Conservation (phyloP, 2,113 vertebrate species). For the Clupea harengus region DNA sequence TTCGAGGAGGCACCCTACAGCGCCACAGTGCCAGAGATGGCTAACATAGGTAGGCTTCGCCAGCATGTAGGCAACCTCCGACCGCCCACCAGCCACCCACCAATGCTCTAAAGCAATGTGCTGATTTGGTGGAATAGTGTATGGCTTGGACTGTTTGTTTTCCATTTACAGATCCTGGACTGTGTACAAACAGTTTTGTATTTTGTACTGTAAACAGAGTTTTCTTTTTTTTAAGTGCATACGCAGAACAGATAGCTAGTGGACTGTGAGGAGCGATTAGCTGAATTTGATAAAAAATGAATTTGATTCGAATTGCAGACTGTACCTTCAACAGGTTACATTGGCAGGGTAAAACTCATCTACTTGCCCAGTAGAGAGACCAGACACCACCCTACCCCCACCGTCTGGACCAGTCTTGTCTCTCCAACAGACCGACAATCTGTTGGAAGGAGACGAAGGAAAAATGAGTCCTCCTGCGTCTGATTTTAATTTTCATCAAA, state of each 20-base stretch:
- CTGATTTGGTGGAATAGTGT: background rate
- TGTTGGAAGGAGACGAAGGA: background rate
- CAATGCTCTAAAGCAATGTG: background rate
- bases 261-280: background rate
- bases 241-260: background rate
- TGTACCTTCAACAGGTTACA: background rate
- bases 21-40: constrained; percentile 87
- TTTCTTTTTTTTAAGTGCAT: background rate
- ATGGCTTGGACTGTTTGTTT: background rate
- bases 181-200: too few relatives aligned
- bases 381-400: background rate
- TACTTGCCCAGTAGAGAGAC: background rate
- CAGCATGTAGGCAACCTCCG: background rate
- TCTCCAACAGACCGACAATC: background rate
- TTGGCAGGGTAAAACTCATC: background rate
- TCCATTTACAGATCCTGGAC: background rate
- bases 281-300: background rate
- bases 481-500: constrained; percentile 6
- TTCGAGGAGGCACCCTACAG: constrained; percentile 85
- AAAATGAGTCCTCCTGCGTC: background rate
- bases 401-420: background rate
- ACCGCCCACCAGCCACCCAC: background rate
- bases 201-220: background rate
- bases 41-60: constrained; percentile 76
- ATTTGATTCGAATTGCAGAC: background rate